Conservation (phyloP, 2,113 vertebrate genomes). For the Ciconia stormi region DNA sequence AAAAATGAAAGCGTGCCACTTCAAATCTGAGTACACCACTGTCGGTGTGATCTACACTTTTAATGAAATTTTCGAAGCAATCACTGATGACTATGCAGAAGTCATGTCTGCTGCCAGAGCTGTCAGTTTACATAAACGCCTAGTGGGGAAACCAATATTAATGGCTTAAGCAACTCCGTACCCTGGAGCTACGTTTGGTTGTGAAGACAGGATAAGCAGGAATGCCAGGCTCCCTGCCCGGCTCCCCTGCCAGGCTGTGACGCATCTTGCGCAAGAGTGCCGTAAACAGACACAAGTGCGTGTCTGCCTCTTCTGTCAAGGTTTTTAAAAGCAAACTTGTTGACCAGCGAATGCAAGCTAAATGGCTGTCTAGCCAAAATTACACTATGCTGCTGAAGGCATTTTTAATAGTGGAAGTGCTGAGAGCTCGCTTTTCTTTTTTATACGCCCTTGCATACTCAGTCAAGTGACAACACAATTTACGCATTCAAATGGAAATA, state of each 20-base stretch:
- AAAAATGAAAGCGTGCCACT: background rate
- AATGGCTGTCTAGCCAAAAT: background rate
- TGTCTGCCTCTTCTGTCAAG: background rate
- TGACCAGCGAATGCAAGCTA: background rate
- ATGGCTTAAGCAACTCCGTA: background rate
- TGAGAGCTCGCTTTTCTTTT: background rate
- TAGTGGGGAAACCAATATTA: constrained; percentile 34
- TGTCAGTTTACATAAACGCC: constrained; percentile 54
- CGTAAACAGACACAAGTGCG: background rate
- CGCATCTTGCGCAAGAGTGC: background rate
- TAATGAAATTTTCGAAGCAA: constrained; percentile 57
- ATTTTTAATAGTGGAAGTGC: background rate
- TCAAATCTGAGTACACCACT: background rate
- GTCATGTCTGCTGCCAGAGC: constrained; percentile 43
- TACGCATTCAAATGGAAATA: background rate
- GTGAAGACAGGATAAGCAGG: background rate
- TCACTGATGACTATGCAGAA: constrained; percentile 29
- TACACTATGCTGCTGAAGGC: background rate
- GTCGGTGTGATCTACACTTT: background rate
- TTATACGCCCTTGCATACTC: background rate
- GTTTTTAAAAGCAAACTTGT: background rate
- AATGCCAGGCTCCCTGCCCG: background rate
- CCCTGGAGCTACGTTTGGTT: background rate
- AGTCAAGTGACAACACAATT: background rate
- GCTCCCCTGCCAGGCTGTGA: constrained; percentile 20